These are phyloP conservation scores for Enteromius mattozi DNA, from an alignment of 2,797 vertebrate genomes.

Conservation along the genomic window DNA sequence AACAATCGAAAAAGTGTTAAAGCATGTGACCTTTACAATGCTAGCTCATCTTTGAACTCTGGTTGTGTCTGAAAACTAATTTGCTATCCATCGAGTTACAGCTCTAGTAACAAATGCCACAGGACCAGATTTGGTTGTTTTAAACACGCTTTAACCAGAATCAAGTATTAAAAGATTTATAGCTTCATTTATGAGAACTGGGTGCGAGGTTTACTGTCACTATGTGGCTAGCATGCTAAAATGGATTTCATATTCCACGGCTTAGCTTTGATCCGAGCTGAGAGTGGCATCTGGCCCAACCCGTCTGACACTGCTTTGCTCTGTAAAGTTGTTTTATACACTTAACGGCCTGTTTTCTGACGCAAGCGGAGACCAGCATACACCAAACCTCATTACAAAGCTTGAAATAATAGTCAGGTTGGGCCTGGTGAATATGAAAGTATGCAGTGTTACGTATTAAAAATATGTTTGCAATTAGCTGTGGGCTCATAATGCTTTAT, in stretches of 20 bases:
- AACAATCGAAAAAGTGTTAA: not conserved
- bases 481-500: not conserved
- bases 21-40: not conserved
- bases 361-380: slow-evolving; percentile 16
- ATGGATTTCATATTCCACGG: slow-evolving; percentile 25
- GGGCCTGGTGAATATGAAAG: not conserved
- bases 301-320: slow-evolving; percentile 23
- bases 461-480: slow-evolving; percentile 29
- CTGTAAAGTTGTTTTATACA: slow-evolving; percentile 32
- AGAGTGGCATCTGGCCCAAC: slow-evolving; percentile 17
- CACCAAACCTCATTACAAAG: slow-evolving; percentile 35
- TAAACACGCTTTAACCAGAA: not conserved
- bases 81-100: not conserved
- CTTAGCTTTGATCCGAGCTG: slow-evolving; percentile 42
- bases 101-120: not conserved
- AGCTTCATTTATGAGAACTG: slow-evolving; percentile 25
- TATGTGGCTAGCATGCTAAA: slow-evolving; percentile 40
- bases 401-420: slow-evolving; percentile 8
- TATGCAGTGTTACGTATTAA: slow-evolving; percentile 13
- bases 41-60: not conserved
- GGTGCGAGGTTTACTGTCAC: slow-evolving; percentile 39
- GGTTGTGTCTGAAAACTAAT: slow-evolving; percentile 15
- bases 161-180: slow-evolving; percentile 12
- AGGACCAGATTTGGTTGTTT: not conserved
- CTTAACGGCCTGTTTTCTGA: slow-evolving; percentile 32